These are phyloP conservation scores for Ispidina lecontei DNA, from an alignment of 2,797 vertebrate species.

Conservation along the genomic window DNA sequence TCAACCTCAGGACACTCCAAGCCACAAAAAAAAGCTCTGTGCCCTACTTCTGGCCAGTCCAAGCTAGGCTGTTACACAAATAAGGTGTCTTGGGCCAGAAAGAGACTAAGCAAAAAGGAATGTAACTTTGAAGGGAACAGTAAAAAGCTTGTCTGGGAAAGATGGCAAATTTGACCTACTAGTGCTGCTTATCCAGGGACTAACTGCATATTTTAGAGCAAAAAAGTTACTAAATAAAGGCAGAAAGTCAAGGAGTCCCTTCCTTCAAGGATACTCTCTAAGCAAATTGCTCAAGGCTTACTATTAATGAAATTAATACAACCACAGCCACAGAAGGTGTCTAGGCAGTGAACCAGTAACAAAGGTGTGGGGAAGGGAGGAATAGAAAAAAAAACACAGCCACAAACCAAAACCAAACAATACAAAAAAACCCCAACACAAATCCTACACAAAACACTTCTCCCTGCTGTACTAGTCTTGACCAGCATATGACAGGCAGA, in stretches of 20 bases:
- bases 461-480: background rate
- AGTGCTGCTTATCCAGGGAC: background rate
- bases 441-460: background rate
- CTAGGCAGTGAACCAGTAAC: background rate
- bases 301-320: background rate
- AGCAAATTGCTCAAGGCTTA: background rate
- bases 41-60: background rate
- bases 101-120: background rate
- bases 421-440: too few relatives aligned
- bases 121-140: background rate
- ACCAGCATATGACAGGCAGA: background rate
- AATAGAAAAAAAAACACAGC: background rate
- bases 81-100: background rate
- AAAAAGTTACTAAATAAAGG: background rate
- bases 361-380: background rate
- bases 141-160: background rate
- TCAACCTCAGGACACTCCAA: background rate
- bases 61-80: background rate
- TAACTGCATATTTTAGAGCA: background rate
- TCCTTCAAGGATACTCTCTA: background rate
- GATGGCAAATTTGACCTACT: background rate
- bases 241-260: background rate
- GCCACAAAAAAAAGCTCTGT: background rate
- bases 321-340: background rate
- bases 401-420: too few relatives aligned